Conservation (phyloP, 2,888 invertebrate genomes). For the Hydropsyche betteni region DNA sequence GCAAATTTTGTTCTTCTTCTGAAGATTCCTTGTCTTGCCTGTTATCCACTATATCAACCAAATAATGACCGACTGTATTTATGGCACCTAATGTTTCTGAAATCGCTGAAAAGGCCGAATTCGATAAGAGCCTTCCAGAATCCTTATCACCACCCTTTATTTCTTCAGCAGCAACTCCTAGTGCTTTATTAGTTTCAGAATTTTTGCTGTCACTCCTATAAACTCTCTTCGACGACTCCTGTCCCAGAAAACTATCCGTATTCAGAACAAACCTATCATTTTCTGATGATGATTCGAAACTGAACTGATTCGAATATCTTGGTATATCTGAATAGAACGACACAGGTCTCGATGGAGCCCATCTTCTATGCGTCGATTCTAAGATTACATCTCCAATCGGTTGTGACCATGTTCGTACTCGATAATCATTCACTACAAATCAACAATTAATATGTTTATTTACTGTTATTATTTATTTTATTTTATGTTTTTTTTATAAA, state of each 20-base stretch:
- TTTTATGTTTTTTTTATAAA: slow-evolving; percentile 53
- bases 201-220: slow-evolving; percentile 44
- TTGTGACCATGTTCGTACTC: slow-evolving; percentile 7
- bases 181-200: slow-evolving; percentile 48
- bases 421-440: neutral
- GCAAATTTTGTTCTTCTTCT: slow-evolving; percentile 67
- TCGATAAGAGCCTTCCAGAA: slow-evolving; percentile 63
- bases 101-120: slow-evolving; percentile 70
- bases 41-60: slow-evolving; percentile 79
- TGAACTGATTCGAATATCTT: slow-evolving; percentile 13
- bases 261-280: slow-evolving; percentile 38
- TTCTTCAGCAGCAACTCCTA: slow-evolving; percentile 47
- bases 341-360: slow-evolving; percentile 18
- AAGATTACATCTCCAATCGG: neutral
- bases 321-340: neutral
- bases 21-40: slow-evolving; percentile 61
- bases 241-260: slow-evolving; percentile 45
- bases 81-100: slow-evolving; percentile 79
- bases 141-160: slow-evolving; percentile 38
- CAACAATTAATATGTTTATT: neutral
- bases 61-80: slow-evolving; percentile 85
- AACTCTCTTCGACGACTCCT: slow-evolving; percentile 36
- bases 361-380: slow-evolving; percentile 6
- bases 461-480: neutral
- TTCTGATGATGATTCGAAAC: neutral